Base-by-base conservation (phyloP, 2,113 vertebrate genomes). In the Macquaria ambigua region DNA sequence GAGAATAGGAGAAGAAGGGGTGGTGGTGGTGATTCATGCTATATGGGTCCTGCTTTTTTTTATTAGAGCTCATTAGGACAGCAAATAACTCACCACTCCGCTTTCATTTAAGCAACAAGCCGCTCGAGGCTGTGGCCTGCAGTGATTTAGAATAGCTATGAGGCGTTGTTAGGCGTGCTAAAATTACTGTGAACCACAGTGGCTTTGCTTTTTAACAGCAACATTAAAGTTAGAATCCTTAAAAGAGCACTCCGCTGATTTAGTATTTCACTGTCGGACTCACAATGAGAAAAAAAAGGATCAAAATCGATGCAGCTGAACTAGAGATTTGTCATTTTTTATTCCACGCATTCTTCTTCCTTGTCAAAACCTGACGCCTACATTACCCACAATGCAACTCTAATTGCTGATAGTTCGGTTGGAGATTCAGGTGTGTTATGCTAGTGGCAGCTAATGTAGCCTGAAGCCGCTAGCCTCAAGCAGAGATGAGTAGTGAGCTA, bases 21-120 rank as follows among this genome's bases (percentile, higher is more conserved):
- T 20, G 48, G 68, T 77, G 74, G 82, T 77, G 46, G 75, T 80
- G 66, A 85, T 67, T 62, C 79, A 94, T 93, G 93, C 94, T 95
- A 94, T 95, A 92, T 94, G 92, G 95, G 59, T 79, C 77, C 94
- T 90, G 87, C 79, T 84, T 87, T 97, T 90, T 89, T 85, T 80
- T 48, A 97, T 97, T 96, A 95, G 93, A 78, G 67, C 96, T 97
- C 96, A 97, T 97, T 97, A 97, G 94, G 91, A 91, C 80, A 88
- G 94, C 85, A 90, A 94, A 95, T 95, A 96, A 94, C 90, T 94
- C 92, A 90, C 89, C 82, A 79, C 85, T 83, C 67, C 53, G 80
- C 92, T 89, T 94, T 96, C 96, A 95, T 97, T 85, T 95, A 95
- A 76, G 87, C 87, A 88, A 90, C 64, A 79, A 85, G 80, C 70